Base-by-base conservation (phyloP, 1,140 invertebrate genomes). In the Lepidurus couesii region DNA sequence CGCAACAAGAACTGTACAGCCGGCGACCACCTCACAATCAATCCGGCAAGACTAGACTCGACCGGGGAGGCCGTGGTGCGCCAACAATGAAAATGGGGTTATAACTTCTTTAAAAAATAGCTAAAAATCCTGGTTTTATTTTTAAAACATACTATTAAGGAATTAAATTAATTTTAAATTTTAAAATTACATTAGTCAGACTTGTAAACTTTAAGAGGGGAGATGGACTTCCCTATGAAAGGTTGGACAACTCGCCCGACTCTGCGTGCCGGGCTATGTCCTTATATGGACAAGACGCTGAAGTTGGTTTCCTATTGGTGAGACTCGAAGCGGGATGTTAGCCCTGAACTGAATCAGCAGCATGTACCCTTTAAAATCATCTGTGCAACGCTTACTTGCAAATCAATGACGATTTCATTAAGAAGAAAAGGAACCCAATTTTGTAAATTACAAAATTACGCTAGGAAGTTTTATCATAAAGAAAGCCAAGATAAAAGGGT, bases 321-420 rank as follows among this genome's bases (percentile, higher is more conserved):
- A 65, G 53, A 65, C 53, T n/a, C 53, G 53, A 65, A 65, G 53
- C 53, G 53, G 53, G 53, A 65, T 65, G 53, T 65, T 65, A 65
- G 53, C 53, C 53, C 53, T 65, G 53, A 65, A 65, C 53, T 65
- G 53, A 65, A 65, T 65, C 53, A 65, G 53, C 53, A 65, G 53
- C 53, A 65, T 65, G 53, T 13, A 65, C 21, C 53, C 53, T 1
- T 65, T 21, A 65, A 13, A 65, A 65, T 65, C 53, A 21, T 65
- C 53, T 65, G 53, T 65, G 53, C 53, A 65, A 65, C 53, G 53
- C 53, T 65, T 65, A 21, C 16, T 65, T 21, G 53, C 53, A 65
- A n/a, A 4, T 13, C 53, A 21, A 16, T n/a, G 53, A 11, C 8
- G 0, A 21, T 65, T 65, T 34, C 34, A 34, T 34, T 34, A 34